These are phyloP conservation scores for Chloropsis cyanopogon DNA, from an alignment of 2,113 vertebrate species.

Conservation along the genomic window DNA sequence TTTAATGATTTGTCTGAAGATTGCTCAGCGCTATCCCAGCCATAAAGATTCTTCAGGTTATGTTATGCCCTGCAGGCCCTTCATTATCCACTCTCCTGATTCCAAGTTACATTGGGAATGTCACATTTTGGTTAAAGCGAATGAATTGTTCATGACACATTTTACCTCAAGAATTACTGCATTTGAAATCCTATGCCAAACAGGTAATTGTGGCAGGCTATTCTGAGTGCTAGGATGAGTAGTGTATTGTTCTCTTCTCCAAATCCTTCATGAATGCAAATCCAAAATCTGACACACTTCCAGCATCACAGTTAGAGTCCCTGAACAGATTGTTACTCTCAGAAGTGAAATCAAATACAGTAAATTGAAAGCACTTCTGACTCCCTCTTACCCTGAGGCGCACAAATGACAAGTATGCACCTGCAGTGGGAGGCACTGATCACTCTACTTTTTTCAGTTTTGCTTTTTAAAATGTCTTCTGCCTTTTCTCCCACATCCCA, in stretches of 20 bases:
- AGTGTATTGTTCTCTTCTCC: not conserved
- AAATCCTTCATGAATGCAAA: not conserved
- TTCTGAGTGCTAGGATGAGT: not conserved
- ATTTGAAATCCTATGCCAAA: not conserved
- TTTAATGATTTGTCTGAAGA: not conserved
- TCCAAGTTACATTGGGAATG: not conserved
- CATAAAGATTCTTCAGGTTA: not conserved
- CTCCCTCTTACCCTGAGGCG: not conserved
- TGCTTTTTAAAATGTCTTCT: not conserved
- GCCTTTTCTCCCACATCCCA: not conserved
- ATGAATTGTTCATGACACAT: not conserved
- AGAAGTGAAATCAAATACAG: slow-evolving; percentile 23
- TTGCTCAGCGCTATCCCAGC: fast-evolving
- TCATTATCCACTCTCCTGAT: not conserved
- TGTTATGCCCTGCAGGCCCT: not conserved
- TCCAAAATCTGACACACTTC: not conserved
- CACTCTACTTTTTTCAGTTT: not conserved
- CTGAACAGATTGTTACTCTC: slow-evolving; percentile 32
- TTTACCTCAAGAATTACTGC: not conserved
- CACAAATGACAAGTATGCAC: not conserved
- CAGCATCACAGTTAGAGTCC: not conserved
- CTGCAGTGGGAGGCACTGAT: not conserved
- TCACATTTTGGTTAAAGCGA: not conserved
- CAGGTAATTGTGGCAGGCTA: not conserved
- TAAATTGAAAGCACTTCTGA: not conserved